Base-by-base conservation (phyloP, 2,113 vertebrate genomes). In the Galemys pyrenaicus region DNA sequence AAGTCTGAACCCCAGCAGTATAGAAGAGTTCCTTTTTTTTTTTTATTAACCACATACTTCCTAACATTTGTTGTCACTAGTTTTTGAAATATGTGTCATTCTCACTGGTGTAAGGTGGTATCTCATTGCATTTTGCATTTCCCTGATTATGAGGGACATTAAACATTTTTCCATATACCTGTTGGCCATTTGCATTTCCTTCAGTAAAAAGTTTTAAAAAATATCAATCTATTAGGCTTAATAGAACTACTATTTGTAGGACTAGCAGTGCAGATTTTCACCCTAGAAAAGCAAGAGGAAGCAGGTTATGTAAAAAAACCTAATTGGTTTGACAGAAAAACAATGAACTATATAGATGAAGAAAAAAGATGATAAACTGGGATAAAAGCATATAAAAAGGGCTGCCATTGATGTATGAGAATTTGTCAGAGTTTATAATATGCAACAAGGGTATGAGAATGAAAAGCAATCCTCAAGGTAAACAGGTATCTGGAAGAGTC, bases 391-490 rank as follows among this genome's bases (percentile, higher is more conserved):
- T 6, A 44, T 11, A n/a, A 81, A 78, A 73, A 51, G 49, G 49
- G 28, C 73, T 94, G 49, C 62, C 28, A 30, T 28, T 65, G 64
- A 58, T 37, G 13, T 75, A 75, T 26, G 28, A 58, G 60, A 62
- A 24, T 0, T 0, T 30, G 30, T 71, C 60, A 37, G 22, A 68
- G 51, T 73, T 87, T 62, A 78, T 22, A 68, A 60, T 49, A 71
- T 35, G 51, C 5, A 41, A 46, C 67, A 58, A 89, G 39, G 19
- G 37, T 54, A 3, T 75, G 39, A 85, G 32, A 85, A 88, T 71
- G 62, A 87, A 87, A 94, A 79, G 68, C 28, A 81, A 77, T 56
- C 19, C 15, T 89, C 89, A 60, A 41, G 39, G 62, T 83, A 74
- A 62, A 85, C n/a, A 84, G 81, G n/a, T 24, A 44, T 51, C 62